A percentile compares a stretch with the other conserved stretches of the same genome.
phyloP scores from a whole-genome alignment of 2,888 invertebrate genomes.

The Fabriciana adippe region DNA sequence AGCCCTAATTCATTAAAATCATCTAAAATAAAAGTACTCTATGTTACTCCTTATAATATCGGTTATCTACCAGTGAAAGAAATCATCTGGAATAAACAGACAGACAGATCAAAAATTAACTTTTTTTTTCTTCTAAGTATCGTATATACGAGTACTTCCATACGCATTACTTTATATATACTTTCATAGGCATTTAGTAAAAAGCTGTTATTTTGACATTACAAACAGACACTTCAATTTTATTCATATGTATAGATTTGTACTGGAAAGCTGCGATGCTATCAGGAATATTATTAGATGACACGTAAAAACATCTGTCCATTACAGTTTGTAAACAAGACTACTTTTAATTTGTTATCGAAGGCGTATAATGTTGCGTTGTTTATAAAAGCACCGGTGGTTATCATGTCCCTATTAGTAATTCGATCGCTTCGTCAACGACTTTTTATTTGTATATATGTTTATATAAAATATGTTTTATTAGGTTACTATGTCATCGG shows the following conservation, averaged over 20 bases:
- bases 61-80: no score
- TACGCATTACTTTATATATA: no score
- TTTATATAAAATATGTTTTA: neutral
- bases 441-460: neutral
- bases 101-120: no score
- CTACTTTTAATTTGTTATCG: conserved; percentile 32
- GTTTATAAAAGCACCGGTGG: conserved; percentile 20
- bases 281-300: conserved; percentile 21
- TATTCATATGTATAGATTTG: neutral
- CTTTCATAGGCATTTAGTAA: no score
- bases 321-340: conserved; percentile 29
- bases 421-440: conserved; percentile 10
- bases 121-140: no score
- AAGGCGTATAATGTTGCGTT: conserved; percentile 26
- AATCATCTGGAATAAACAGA: no score
- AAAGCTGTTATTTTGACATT: no score
- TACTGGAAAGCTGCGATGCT: conserved; percentile 17
- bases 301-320: conserved; percentile 25
- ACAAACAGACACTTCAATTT: neutral
- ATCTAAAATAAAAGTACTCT: no score
- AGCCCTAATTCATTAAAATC: no score
- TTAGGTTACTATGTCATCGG: conserved; percentile 7
- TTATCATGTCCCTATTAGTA: conserved; percentile 23
- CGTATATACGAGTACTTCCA: no score
- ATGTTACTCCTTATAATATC: no score